Conservation (phyloP, 2,797 vertebrate species). For the Philypnodon macrostomus region DNA sequence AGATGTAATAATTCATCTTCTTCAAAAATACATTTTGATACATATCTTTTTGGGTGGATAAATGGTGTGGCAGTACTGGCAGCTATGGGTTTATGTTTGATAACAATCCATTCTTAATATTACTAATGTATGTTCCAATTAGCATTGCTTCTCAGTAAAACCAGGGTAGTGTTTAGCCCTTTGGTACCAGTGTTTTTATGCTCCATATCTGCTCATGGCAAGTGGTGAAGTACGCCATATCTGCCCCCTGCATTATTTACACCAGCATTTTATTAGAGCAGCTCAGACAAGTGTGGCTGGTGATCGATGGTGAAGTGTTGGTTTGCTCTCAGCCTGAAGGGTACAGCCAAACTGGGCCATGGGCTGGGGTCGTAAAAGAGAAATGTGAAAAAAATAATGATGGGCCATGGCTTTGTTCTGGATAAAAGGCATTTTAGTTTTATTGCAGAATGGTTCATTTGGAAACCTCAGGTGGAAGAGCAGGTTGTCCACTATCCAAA, state of each 20-base stretch:
- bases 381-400: slow-evolving; percentile 23
- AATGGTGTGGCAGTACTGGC: too few species aligned
- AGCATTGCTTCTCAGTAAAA: too few species aligned
- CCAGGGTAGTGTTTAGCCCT: too few species aligned
- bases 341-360: slow-evolving; percentile 57
- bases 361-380: slow-evolving; percentile 5
- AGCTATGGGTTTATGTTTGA: too few species aligned
- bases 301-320: slow-evolving; percentile 64
- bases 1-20: too few species aligned
- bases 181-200: slow-evolving; percentile 69
- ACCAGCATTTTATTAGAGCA: slow-evolving; percentile 71
- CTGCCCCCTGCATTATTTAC: slow-evolving; percentile 70
- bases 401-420: slow-evolving; percentile 33
- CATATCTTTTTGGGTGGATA: too few species aligned
- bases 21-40: too few species aligned
- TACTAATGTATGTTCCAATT: too few species aligned
- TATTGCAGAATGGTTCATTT: not conserved
- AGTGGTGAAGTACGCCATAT: slow-evolving; percentile 51
- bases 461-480: too few species aligned
- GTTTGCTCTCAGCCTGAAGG: slow-evolving; percentile 33
- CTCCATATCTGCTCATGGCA: slow-evolving; percentile 57
- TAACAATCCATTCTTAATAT: not conserved
- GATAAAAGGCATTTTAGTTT: slow-evolving; percentile 18
- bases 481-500: too few species aligned
- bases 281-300: slow-evolving; percentile 57